These are phyloP conservation scores for Samia ricini DNA, from an alignment of 1,140 invertebrate species.

Conservation along the genomic window DNA sequence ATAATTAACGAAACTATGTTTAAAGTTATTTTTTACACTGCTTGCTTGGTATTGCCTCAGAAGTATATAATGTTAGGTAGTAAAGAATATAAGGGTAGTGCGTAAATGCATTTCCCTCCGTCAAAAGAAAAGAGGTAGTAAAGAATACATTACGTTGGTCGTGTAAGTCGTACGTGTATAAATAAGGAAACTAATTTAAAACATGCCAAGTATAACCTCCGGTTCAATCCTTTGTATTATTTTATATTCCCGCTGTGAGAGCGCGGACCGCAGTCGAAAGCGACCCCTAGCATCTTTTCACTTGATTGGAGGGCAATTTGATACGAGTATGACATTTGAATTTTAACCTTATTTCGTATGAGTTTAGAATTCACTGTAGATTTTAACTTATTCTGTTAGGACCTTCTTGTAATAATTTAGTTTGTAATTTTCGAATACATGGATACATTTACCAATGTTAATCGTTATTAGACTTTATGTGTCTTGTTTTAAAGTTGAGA, in stretches of 20 bases:
- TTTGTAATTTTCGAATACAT: constrained; percentile 14
- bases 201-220: neutral
- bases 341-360: neutral
- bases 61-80: too few species aligned
- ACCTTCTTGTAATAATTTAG: constrained; percentile 4
- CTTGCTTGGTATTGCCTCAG: too few species aligned
- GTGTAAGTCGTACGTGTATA: neutral
- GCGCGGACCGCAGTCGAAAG: neutral
- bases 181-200: neutral
- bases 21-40: too few species aligned
- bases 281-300: constrained; percentile 1
- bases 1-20: too few species aligned
- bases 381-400: neutral
- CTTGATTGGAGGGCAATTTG: neutral
- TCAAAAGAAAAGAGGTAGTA: too few species aligned
- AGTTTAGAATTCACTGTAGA: neutral
- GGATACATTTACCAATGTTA: too few species aligned
- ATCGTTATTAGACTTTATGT: too few species aligned
- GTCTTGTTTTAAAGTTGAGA: neutral
- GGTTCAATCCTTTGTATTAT: neutral
- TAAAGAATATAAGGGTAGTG: too few species aligned
- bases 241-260: neutral
- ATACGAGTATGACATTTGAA: neutral
- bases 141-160: too few species aligned
- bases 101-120: too few species aligned